Evolutionary conservation across 2,113 vertebrate genomes (phyloP), one percentile per base, ranked within the genome.

Genomic region (Grus americana): DNA sequence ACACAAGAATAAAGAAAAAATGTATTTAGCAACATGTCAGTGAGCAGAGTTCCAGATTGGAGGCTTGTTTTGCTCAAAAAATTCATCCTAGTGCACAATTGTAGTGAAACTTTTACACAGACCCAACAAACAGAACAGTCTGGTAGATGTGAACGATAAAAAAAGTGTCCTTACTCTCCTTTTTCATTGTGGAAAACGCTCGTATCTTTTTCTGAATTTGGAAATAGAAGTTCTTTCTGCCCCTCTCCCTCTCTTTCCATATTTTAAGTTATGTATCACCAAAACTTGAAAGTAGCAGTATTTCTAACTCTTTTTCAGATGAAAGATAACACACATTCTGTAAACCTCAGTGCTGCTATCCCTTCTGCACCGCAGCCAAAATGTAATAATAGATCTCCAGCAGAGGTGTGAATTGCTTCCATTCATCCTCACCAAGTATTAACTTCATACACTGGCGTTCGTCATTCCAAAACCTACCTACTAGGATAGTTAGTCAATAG

Each of bases 371-470:
- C 2, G 1, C 91, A 95, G 97, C 95, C 94, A 96, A 94, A 96
- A 88, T 70, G 93, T 89, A 97, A 65, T 92, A 88, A 96, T 26
- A 94, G 88, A 94, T 87, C 83, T 73, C 92, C 79, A 95, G 93
- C 96, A 95, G 97, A 98, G 97, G 94, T 97, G 97, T 86, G 95
- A 98, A 98, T 97, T 98, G 94, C 96, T 95, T 89, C 93, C 93
- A 95, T 94, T 96, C 96, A 92, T 93, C 95, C 97, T 96, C 97
- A 93, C 88, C 50, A 40, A 95, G 90, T 75, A 96, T 93, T 96
- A 98, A 96, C 94, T 95, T 96, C 97, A 95, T 78, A 94, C 89
- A n/a, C 79, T 95, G 93, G 91, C 73, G 93, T 97, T 95, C 94
- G 93, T 79, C 90, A 89, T 96, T 97, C 94, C 95, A 87, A 97